phyloP scores from a whole-genome alignment of 2,888 invertebrate genomes.

The Philaethria dido region DNA sequence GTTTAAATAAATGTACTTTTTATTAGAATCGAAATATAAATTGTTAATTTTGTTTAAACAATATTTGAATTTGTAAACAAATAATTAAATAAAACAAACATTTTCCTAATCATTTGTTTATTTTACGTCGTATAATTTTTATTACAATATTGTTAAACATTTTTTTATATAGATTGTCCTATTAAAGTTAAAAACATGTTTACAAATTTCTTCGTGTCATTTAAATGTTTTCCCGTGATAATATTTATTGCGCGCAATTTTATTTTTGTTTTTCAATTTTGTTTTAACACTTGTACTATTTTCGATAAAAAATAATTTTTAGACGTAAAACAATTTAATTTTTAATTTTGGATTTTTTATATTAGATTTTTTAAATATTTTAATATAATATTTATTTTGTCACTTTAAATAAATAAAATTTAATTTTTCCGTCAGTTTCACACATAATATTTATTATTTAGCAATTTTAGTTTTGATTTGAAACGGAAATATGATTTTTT shows the following conservation, averaged over 20 bases:
- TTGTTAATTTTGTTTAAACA: neutral
- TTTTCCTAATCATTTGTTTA: neutral
- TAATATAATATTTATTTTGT: too few species aligned
- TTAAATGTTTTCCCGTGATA: conserved; percentile 56
- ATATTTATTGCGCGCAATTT: conserved; percentile 58
- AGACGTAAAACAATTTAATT: too few species aligned
- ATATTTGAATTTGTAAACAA: conserved; percentile 1
- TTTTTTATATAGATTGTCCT: conserved; percentile 33
- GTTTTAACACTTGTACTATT: neutral
- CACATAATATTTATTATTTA: too few species aligned
- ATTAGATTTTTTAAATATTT: too few species aligned
- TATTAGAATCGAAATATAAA: neutral
- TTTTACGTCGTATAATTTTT: neutral
- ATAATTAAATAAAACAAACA: neutral
- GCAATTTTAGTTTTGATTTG: too few species aligned
- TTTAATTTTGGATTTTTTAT: too few species aligned
- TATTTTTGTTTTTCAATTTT: conserved; percentile 43
- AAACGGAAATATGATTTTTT: too few species aligned
- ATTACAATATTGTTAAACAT: conserved; percentile 1
- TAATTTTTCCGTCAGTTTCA: too few species aligned
- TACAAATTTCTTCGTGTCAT: conserved; percentile 53
- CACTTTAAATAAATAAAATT: too few species aligned
- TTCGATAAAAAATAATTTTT: neutral
- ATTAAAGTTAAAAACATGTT: conserved; percentile 49
- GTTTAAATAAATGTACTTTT: too few species aligned